Evolutionary conservation across 2,797 vertebrate species (phyloP).

Genomic region (Ptychadena robeensis): DNA sequence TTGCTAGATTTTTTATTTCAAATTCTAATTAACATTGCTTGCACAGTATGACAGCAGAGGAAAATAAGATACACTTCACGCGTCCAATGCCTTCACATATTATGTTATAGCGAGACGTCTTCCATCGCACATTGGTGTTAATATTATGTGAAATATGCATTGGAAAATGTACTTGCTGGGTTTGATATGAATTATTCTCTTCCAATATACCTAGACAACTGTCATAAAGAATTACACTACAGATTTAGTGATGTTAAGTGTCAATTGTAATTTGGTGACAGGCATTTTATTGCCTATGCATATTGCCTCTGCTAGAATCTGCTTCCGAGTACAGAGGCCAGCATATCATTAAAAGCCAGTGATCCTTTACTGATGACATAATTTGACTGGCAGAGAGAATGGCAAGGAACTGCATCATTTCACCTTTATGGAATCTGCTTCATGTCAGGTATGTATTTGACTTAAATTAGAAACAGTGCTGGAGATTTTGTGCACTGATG

Average conservation of each 20-base stretch:
- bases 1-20: constrained; percentile 17
- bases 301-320: constrained; percentile 80
- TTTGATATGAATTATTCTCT: constrained; percentile 89
- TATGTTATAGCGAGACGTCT: constrained; percentile 76
- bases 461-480: constrained; percentile 94
- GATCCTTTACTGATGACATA: constrained; percentile 94
- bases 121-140: constrained; percentile 78
- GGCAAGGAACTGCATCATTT: constrained; percentile 78
- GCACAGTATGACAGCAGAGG: constrained; percentile 63
- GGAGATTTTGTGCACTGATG: constrained; percentile 78
- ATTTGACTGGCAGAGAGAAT: constrained; percentile 84
- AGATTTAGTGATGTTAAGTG: constrained; percentile 86
- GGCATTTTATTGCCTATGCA: constrained; percentile 90
- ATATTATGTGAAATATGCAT: constrained; percentile 77
- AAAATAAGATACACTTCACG: constrained; percentile 63
- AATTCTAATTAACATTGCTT: constrained; percentile 27
- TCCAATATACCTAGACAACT: constrained; percentile 91
- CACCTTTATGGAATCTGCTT: constrained; percentile 82
- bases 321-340: constrained; percentile 82
- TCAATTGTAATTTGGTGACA: constrained; percentile 92
- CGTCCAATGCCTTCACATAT: constrained; percentile 74
- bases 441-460: constrained; percentile 87
- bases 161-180: constrained; percentile 76
- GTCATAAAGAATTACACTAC: constrained; percentile 89
- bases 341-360: constrained; percentile 86